Evolutionary conservation across 2,797 vertebrate species (phyloP), one percentile per base, ranked within the genome.

Genomic region (Scomberomorus guttatus): DNA sequence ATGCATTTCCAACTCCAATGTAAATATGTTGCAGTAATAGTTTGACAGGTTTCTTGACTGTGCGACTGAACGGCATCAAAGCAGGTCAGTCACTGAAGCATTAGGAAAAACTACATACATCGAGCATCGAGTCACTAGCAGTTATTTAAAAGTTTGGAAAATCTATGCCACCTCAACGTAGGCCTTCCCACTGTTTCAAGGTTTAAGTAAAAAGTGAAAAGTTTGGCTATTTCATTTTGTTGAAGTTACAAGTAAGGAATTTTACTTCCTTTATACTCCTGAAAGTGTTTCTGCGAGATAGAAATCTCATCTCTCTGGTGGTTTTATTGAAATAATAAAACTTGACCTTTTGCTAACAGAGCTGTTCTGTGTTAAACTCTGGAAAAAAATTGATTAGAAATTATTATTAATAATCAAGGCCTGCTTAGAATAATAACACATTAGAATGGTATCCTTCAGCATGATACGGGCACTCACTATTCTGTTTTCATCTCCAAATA

Each of bases 1-100:
- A 51, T 61, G 37, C 24, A 42, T 76, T 58, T 64, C 8, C n/a
- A 57, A 11, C 42, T 69, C 27, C 6, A 52, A 3, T 39, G 6
- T 72, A 24, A 66, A 42, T 15, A 50, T 29, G 5, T 60, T 69
- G 51, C 56, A 60, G 17, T 20, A 29, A 29, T 27, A 37, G 52
- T 29, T 60, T 72, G 74, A 72, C 20, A 68, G 56, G 13, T 61
- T 63, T 59, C 27, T 81, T 55, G 4, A 17, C 54, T 17, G 46
- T 46, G 44, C 50, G 3, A 9, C 7, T 50, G 7, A n/a, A 50
- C 20, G 18, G 46, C 46, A 50, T 50, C 46, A 8, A 48, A 13
- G 37, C 39, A 42, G 14, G 39, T 14, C 39, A 42, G 18, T 20
- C 46, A 8, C 46, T 46, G 44, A 46, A 46, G 44, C 17, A 6